A percentile compares a stretch with the other conserved stretches of the same genome.
Evolutionary conservation across 2,797 vertebrate genomes (phyloP).

Genomic region (Poeciliopsis infans): DNA sequence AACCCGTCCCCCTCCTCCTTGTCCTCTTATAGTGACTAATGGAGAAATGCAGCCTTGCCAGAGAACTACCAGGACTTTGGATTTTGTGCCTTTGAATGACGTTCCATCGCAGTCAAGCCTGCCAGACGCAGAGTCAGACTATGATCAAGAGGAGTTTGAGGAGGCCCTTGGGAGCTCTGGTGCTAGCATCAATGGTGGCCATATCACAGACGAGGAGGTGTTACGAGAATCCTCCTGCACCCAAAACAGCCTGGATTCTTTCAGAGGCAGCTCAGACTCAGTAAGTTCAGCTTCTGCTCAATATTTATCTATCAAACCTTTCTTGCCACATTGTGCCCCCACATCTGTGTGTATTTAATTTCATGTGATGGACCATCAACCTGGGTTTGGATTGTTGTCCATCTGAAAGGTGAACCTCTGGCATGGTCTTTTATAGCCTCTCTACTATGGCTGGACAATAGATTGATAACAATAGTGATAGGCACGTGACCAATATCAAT

Average conservation of each 20-base stretch:
- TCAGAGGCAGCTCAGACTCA: constrained; percentile 89
- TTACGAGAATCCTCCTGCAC: constrained; percentile 85
- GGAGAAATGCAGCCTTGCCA: constrained; percentile 43
- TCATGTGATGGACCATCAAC: neutral
- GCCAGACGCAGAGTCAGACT: constrained; percentile 87
- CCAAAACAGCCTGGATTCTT: constrained; percentile 87
- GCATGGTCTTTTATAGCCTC: neutral
- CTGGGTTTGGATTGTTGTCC: neutral
- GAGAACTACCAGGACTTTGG: constrained; percentile 38
- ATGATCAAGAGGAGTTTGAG: constrained; percentile 92
- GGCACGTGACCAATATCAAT: too few species aligned
- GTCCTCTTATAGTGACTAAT: constrained; percentile 46
- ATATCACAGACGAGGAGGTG: constrained; percentile 84
- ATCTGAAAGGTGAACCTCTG: neutral
- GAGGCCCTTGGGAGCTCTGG: constrained; percentile 81
- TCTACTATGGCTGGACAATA: too few species aligned
- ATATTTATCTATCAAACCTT: neutral
- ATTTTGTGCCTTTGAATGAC: constrained; percentile 61
- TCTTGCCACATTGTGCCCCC: neutral
- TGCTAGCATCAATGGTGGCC: constrained; percentile 83
- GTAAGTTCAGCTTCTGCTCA: constrained; percentile 77
- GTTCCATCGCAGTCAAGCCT: constrained; percentile 73
- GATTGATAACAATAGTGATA: too few species aligned
- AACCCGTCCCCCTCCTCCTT: constrained; percentile 23
- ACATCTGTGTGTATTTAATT: neutral